phyloP scores from a whole-genome alignment of 2,797 vertebrate genomes.

The Hydrocynus forskahlii region DNA sequence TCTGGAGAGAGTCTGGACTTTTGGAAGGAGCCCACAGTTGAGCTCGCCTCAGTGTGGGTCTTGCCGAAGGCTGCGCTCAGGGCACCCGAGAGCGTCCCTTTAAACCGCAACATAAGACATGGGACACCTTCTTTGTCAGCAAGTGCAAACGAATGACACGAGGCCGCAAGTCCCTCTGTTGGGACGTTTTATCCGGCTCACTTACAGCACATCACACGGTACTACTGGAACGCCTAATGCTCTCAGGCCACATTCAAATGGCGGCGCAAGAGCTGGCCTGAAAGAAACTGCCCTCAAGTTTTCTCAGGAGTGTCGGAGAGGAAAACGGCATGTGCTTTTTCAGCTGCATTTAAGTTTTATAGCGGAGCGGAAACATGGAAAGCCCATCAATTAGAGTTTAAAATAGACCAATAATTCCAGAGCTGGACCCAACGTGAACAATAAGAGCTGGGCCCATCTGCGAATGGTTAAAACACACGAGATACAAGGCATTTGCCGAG shows the following conservation, averaged over 20 bases:
- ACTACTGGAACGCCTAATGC: slow-evolving; percentile 46
- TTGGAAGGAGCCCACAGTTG: neutral
- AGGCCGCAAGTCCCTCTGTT: neutral
- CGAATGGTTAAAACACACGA: slow-evolving; percentile 45
- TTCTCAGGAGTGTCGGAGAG: slow-evolving; percentile 19
- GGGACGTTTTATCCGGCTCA: slow-evolving; percentile 59
- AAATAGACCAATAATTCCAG: slow-evolving; percentile 49
- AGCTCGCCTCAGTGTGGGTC: neutral
- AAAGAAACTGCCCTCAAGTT: slow-evolving; percentile 21
- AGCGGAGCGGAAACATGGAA: slow-evolving; percentile 39
- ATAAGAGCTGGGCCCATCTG: slow-evolving; percentile 34
- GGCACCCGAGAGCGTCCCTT: neutral
- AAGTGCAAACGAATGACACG: neutral
- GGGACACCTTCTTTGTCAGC: slow-evolving; percentile 9
- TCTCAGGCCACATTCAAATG: slow-evolving; percentile 10
- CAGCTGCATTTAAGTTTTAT: slow-evolving; percentile 30
- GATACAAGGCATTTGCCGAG: slow-evolving; percentile 24
- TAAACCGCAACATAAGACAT: slow-evolving; percentile 50
- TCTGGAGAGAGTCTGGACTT: neutral
- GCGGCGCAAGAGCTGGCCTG: neutral
- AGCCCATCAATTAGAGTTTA: slow-evolving; percentile 46
- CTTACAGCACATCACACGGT: slow-evolving; percentile 64
- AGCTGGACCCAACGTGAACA: slow-evolving; percentile 41
- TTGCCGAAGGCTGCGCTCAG: neutral
- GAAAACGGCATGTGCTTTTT: slow-evolving; percentile 18